Base-by-base conservation (phyloP, 1,140 invertebrate species). In the Eupristina koningsbergeri region DNA sequence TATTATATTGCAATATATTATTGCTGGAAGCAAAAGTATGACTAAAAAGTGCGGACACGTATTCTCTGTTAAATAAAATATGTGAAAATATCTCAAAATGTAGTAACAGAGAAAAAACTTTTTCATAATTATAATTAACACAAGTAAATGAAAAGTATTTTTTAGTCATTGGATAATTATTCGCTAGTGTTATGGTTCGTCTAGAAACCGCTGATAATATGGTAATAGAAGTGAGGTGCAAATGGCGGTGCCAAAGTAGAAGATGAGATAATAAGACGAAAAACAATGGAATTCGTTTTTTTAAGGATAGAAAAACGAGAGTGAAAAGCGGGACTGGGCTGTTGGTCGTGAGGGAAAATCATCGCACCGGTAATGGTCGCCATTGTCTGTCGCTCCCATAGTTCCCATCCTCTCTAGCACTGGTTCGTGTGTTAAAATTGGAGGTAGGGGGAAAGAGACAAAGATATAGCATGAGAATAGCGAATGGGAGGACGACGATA, bases 321-420 rank as follows among this genome's bases (percentile, higher is more conserved):
- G 75, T 31, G 29, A 47, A n/a, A n/a, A n/a, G n/a, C n/a, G n/a
- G n/a, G n/a, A n/a, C n/a, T n/a, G n/a, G 41, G 26, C 29, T n/a
- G 17, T 84, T 15, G 45, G 47, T 80, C 53, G 67, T 50, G 50
- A 71, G 69, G 53, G 76, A 84, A 79, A 79, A 84, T 84, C 58
- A 75, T 75, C 58, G 83, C 41, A 69, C 67, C 83, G 67, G 76
- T 84, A 84, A 84, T 84, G 69, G 77, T 75, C 53, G 83, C 50
- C 77, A 84, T 84, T 84, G 83, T 84, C 77, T 84, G 69, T 71
- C 53, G 47, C 39, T 41, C 61, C 82, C 78, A 74, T 79, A 67
- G 34, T n/a, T 31, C 39, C 34, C 63, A 47, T 75, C 77, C n/a
- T 71, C 41, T 29, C 0, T 61, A 53, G 36, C 71, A 2, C 47